Conservation (phyloP, 2,797 vertebrate species). For the Numenius phaeopus region DNA sequence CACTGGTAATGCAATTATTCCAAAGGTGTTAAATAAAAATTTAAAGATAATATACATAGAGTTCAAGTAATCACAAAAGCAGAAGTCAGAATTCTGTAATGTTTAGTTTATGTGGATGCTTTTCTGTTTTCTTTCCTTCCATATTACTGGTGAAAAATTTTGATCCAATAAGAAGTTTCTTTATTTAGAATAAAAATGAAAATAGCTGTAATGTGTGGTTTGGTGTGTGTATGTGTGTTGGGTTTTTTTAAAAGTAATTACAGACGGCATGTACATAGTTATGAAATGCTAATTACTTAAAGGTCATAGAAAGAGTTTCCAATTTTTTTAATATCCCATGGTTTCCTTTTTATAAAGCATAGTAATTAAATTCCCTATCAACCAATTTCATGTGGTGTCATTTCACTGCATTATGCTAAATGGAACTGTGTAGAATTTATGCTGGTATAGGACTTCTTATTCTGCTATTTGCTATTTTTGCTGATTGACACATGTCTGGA, state of each 20-base stretch:
- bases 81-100: background rate
- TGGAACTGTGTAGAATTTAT: conserved; percentile 26
- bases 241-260: background rate
- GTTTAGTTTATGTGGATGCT: background rate
- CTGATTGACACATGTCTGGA: conserved; percentile 83
- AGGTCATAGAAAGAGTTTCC: conserved; percentile 37
- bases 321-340: background rate
- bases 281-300: conserved; percentile 51
- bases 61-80: background rate
- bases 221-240: background rate
- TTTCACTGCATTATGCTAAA: background rate
- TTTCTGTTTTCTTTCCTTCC: background rate
- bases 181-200: background rate
- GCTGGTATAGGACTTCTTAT: conserved; percentile 19
- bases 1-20: background rate
- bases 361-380: conserved; percentile 50
- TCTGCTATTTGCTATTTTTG: conserved; percentile 73
- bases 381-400: conserved; percentile 22
- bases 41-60: background rate
- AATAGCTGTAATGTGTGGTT: background rate
- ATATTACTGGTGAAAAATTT: background rate
- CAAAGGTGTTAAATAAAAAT: background rate
- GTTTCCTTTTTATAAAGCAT: conserved; percentile 13
- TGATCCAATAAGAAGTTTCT: background rate
- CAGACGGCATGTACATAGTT: conserved; percentile 5